A percentile compares a stretch with the other conserved stretches of the same genome.
These are phyloP conservation scores for Phragmatobia fuliginosa DNA, from an alignment of 2,888 invertebrate species.

Conservation along the genomic window DNA sequence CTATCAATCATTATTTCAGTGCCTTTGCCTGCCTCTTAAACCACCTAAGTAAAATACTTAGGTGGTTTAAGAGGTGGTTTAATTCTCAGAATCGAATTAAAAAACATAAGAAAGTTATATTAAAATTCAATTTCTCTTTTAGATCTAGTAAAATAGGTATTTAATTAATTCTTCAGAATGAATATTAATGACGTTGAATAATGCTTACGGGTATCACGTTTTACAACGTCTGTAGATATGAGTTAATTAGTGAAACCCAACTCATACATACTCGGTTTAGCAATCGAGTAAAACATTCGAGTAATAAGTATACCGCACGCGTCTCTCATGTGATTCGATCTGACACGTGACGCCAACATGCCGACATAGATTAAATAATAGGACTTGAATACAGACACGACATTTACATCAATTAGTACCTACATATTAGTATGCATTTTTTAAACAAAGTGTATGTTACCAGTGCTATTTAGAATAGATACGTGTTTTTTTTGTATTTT, in stretches of 20 bases:
- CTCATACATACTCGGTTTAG: slow-evolving; percentile 38
- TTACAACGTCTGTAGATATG: slow-evolving; percentile 38
- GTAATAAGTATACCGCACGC: slow-evolving; percentile 58
- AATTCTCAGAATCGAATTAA: background rate
- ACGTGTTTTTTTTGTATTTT: background rate
- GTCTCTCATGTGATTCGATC: slow-evolving; percentile 61
- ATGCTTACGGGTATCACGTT: slow-evolving; percentile 29
- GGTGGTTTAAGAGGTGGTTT: too few relatives aligned
- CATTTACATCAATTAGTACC: slow-evolving; percentile 24
- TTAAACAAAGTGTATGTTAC: background rate
- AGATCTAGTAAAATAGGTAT: background rate
- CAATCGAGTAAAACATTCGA: slow-evolving; percentile 45
- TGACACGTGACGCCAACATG: slow-evolving; percentile 61
- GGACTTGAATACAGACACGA: slow-evolving; percentile 35
- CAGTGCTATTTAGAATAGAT: background rate
- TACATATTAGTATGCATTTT: slow-evolving; percentile 16
- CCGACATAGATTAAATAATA: slow-evolving; percentile 52
- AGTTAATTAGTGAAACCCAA: slow-evolving; percentile 56
- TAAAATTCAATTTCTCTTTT: background rate
- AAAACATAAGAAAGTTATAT: background rate
- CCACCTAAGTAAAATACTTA: background rate
- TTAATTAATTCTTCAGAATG: slow-evolving; percentile 17
- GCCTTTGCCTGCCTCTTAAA: background rate
- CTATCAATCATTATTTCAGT: background rate
- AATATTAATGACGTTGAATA: slow-evolving; percentile 26